Evolutionary conservation across 2,797 vertebrate genomes (phyloP), one percentile per base, ranked within the genome.

Genomic region (Thaleichthys pacificus): DNA sequence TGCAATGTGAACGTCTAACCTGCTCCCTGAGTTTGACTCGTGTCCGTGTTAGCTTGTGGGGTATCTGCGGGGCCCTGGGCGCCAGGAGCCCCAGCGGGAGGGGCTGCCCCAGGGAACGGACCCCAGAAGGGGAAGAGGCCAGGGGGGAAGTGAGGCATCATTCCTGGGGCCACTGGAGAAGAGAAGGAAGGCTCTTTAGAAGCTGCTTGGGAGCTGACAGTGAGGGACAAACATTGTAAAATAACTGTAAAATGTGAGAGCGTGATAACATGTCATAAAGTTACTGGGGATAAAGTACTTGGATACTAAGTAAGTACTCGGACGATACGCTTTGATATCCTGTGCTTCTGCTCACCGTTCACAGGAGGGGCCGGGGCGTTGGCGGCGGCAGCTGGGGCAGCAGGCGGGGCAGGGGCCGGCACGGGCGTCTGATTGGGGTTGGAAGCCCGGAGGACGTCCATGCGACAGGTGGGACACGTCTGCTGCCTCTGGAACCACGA

Each of bases 401-500:
- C 93, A 24, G 91, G 72, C 0, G 91, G 90, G 0, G 93, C 92
- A 0, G 94, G 93, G 0, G 95, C 91, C 0, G 94, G 91, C 0
- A 93, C 81, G 0, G 92, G 93, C 3, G 94, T 86, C 83, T 94
- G 94, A 1, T 93, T 85, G 4, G 96, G 96, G 35, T 95, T 94
- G 0, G 96, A 94, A 0, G 96, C 96, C 0, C 96, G 90, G 0
- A 99, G 93, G 26, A 99, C 96, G 1, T 98, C 97, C 97, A 99
- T 99, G 4, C 97, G 96, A 80, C 96, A 99, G 1, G 97, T 98
- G 1, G 97, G 97, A 75, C 97, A 99, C 2, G 97, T 98, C 92
- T 99, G 97, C 85, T 99, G 97, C 75, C 97, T 93, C 90, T 98
- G 97, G 92, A 98, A 99, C 97, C 97, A 99, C 42, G 97, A 98